Evolutionary conservation across 2,888 invertebrate species (phyloP), one percentile per base, ranked within the genome.

Genomic region (Pachymerium ferrugineum): DNA sequence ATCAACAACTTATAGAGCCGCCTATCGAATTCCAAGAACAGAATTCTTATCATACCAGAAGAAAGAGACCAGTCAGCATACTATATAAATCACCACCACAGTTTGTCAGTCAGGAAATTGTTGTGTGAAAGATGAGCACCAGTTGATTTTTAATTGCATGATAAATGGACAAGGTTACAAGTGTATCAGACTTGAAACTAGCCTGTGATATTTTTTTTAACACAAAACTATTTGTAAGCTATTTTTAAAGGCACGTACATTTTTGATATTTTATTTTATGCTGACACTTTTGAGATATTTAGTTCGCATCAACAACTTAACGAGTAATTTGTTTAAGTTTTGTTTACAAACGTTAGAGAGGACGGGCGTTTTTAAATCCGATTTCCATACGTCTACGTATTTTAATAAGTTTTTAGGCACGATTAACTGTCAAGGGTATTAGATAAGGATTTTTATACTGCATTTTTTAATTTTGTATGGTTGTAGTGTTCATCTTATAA

Each of bases 41-140:
- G 12, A 68, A 35, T 28, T 28, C 47, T n/a, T 74, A 74, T 33
- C 70, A 75, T 22, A 67, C 73, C 72, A 76, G 77, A 62, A 73
- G 76, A 33, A 76, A 76, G 54, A 75, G 79, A 31, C 79, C 78
- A 70, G 75, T 78, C 42, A 78, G 78, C 74, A 77, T 78, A 67
- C 76, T 78, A 16, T 76, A 77, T 67, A 79, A 78, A 73, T 77
- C 78, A 67, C 77, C 77, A 67, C 79, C 78, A 22, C 77, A 77
- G 42, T 75, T 78, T 54, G 74, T 75, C 54, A 78, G 75, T 62
- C 77, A 78, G 73, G 77, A 76, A 74, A 76, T 76, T 42, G 72
- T 76, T 71, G 72, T 76, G 54, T 76, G 72, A 76, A 73, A 30
- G 16, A 35, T 19, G 29, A n/a, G n/a, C 10, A 62, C 22, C 25